Evolutionary conservation across 2,113 vertebrate genomes (phyloP).

Genomic region (Marmota monax): DNA sequence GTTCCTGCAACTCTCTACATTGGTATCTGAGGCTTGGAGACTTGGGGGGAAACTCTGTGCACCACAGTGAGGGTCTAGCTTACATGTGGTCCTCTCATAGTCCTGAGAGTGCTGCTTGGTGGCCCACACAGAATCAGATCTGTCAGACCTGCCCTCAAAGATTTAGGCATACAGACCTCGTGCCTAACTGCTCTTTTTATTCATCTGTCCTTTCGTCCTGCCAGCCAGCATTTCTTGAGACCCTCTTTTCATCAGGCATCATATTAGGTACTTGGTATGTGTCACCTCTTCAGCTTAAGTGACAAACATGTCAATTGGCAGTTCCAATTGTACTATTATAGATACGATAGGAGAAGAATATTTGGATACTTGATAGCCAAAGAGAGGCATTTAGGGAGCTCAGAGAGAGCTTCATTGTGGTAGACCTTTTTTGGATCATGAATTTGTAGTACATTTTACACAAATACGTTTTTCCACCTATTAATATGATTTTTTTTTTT

Average conservation of each 20-base stretch:
- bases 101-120: neutral
- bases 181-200: neutral
- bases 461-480: neutral
- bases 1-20: neutral
- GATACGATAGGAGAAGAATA: neutral
- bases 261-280: neutral
- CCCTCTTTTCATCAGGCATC: neutral
- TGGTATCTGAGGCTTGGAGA: neutral
- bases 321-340: neutral
- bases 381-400: neutral
- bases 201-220: neutral
- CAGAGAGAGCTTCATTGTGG: neutral
- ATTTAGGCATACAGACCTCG: neutral
- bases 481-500: neutral
- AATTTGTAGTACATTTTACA: conserved; percentile 23
- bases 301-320: neutral
- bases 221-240: neutral
- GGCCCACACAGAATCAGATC: neutral
- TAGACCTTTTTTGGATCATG: neutral
- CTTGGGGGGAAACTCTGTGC: neutral
- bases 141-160: neutral
- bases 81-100: neutral
- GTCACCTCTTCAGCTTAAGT: neutral
- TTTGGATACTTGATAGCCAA: neutral
- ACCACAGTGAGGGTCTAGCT: neutral